Evolutionary conservation across 2,113 vertebrate species (phyloP).

Genomic region (Centrocercus urophasianus): DNA sequence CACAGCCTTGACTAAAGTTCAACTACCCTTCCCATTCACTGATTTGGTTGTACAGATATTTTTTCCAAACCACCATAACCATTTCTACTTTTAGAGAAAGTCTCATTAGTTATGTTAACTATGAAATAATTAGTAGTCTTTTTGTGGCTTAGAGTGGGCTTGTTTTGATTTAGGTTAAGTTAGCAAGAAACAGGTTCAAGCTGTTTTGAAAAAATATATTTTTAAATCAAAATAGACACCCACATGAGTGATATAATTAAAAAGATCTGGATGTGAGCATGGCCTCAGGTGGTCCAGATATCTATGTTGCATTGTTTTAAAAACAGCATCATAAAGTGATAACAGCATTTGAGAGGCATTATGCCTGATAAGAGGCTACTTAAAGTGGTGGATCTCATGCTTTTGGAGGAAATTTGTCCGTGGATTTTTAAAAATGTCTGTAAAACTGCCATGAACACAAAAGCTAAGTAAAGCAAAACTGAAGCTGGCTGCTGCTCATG

Average conservation of each 20-base stretch:
- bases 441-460: neutral
- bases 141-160: neutral
- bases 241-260: neutral
- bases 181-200: neutral
- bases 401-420: neutral
- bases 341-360: neutral
- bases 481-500: neutral
- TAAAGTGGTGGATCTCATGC: neutral
- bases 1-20: neutral
- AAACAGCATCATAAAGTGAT: neutral
- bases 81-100: neutral
- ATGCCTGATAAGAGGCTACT: neutral
- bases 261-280: neutral
- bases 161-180: neutral
- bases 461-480: neutral
- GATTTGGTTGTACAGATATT: neutral
- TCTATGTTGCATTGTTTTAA: neutral
- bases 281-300: neutral
- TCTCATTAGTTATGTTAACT: neutral
- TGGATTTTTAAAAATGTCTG: neutral
- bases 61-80: neutral
- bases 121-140: neutral
- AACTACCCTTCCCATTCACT: neutral
- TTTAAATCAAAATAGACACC: neutral
- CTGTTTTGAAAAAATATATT: neutral